Percentiles rank a stretch among this genome's conserved stretches.
phyloP scores from a whole-genome alignment of 2,888 invertebrate genomes.

The Anoplius nigerrimus region DNA sequence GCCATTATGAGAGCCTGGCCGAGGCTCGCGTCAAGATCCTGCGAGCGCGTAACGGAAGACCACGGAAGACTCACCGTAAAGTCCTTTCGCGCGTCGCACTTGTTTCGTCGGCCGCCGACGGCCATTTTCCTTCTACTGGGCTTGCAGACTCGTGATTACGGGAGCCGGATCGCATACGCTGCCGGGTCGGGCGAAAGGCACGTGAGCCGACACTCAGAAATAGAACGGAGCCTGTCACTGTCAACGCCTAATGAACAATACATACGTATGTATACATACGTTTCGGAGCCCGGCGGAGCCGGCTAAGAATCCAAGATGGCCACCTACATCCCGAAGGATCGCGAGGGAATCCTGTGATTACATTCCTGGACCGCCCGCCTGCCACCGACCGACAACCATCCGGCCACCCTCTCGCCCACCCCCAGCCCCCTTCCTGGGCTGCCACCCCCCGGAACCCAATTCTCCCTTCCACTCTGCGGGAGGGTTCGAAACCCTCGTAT shows the following conservation, averaged over 20 bases:
- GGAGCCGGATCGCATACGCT: slow-evolving; percentile 19
- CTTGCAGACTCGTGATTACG: slow-evolving; percentile 42
- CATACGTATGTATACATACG: slow-evolving; percentile 51
- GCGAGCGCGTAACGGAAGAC: slow-evolving; percentile 21
- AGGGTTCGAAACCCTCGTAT: slow-evolving; percentile 34
- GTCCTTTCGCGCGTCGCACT: slow-evolving; percentile 52
- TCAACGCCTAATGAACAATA: slow-evolving; percentile 69
- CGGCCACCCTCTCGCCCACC: slow-evolving; percentile 12
- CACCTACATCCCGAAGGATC: slow-evolving; percentile 70
- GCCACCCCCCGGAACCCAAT: background rate
- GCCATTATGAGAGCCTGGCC: too few relatives aligned
- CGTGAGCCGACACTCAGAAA: slow-evolving; percentile 42
- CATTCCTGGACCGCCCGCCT: slow-evolving; percentile 67
- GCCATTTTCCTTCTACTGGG: slow-evolving; percentile 44
- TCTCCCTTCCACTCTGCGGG: slow-evolving; percentile 9
- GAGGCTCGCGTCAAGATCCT: too few relatives aligned
- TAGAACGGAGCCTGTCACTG: slow-evolving; percentile 62
- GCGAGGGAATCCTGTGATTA: slow-evolving; percentile 74
- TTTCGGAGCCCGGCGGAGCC: slow-evolving; percentile 45
- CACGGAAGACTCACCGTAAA: slow-evolving; percentile 47
- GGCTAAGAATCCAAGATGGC: slow-evolving; percentile 74
- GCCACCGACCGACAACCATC: slow-evolving; percentile 27
- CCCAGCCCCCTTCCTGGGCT: slow-evolving; percentile 1
- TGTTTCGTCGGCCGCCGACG: slow-evolving; percentile 45
- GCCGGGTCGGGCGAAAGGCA: slow-evolving; percentile 18